These are phyloP conservation scores for Megalurothrips usitatus DNA, from an alignment of 2,888 invertebrate genomes.

Conservation along the genomic window DNA sequence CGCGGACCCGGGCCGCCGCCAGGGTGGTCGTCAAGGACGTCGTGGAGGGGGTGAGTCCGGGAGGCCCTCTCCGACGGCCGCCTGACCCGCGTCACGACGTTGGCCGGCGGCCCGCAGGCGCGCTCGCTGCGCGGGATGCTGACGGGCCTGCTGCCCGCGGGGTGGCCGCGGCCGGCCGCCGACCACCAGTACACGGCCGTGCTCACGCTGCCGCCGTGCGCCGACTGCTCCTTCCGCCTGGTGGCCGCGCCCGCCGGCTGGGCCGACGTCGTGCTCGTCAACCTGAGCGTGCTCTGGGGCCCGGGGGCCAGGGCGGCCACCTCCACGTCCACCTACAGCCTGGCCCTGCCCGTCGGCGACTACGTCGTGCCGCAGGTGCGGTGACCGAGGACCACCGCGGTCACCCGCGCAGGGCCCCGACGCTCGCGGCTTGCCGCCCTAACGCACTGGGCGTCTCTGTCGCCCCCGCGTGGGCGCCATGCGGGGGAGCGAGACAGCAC, in stretches of 20 bases:
- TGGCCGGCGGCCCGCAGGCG: too few species aligned
- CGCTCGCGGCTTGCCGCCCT: too few species aligned
- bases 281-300: neutral
- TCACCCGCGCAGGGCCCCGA: too few species aligned
- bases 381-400: too few species aligned
- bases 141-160: neutral
- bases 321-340: neutral
- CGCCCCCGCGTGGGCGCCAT: too few species aligned
- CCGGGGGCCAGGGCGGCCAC: neutral
- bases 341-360: neutral
- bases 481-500: too few species aligned
- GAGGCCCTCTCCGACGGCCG: too few species aligned
- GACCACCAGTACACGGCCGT: neutral
- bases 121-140: neutral
- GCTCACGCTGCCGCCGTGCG: neutral
- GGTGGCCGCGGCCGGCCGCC: neutral
- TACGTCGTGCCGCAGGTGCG: neutral
- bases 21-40: constrained; percentile 8
- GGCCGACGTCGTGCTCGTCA: neutral
- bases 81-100: too few species aligned
- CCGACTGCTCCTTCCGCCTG: constrained; percentile 4
- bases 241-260: neutral
- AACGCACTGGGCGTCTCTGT: too few species aligned
- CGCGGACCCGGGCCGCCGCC: neutral
- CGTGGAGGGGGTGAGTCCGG: neutral